These are phyloP conservation scores for Aegithalos caudatus DNA, from an alignment of 2,113 vertebrate genomes.

Conservation along the genomic window DNA sequence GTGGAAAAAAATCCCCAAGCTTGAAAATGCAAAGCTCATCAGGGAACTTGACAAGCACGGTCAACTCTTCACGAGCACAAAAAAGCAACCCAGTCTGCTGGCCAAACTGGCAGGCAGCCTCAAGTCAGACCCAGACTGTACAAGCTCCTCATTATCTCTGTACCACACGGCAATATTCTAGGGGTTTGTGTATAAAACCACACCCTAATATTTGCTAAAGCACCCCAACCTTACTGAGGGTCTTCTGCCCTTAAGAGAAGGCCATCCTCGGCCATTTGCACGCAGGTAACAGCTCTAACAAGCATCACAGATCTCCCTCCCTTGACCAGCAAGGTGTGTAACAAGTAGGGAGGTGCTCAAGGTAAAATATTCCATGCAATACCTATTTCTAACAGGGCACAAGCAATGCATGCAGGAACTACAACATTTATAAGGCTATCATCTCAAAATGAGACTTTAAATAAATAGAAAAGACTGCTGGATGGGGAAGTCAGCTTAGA, in stretches of 20 bases:
- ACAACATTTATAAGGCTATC: neutral
- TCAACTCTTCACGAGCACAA: neutral
- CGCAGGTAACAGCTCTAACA: rapidly evolving
- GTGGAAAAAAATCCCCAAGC: neutral
- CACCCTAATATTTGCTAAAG: neutral
- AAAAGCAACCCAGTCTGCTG: neutral
- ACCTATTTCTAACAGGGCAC: neutral
- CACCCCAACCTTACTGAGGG: neutral
- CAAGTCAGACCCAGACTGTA: neutral
- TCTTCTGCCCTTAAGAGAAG: neutral
- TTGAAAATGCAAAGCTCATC: neutral
- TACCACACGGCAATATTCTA: neutral
- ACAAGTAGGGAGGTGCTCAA: neutral
- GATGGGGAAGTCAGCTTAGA: neutral
- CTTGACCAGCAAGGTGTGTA: neutral
- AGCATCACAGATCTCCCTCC: neutral
- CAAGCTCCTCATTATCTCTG: neutral
- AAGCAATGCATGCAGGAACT: neutral
- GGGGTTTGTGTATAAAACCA: neutral
- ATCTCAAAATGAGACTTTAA: neutral
- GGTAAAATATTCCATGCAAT: neutral
- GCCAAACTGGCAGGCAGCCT: neutral
- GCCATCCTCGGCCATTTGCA: neutral
- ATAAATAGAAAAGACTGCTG: neutral
- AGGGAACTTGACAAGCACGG: neutral